Percentiles rank a stretch among this genome's conserved stretches.
These are phyloP conservation scores for Athetis lepigone DNA, from an alignment of 2,888 invertebrate genomes.

Conservation along the genomic window DNA sequence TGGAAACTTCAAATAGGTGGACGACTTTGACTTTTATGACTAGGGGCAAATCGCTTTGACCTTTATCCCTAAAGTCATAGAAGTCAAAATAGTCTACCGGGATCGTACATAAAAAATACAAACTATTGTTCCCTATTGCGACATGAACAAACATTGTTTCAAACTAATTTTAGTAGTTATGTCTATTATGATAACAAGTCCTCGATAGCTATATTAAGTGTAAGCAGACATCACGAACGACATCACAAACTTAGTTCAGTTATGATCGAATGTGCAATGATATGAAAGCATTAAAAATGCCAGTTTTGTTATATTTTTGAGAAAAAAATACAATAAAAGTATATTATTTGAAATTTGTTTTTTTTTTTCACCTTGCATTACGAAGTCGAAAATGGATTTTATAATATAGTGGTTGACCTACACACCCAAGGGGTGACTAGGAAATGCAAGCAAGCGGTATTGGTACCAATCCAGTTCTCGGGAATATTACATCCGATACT, in stretches of 20 bases:
- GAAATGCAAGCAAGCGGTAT: no score
- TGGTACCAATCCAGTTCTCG: no score
- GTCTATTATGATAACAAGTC: slow-evolving; percentile 30
- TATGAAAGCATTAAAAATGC: slow-evolving; percentile 62
- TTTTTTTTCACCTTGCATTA: slow-evolving; percentile 19
- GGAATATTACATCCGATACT: no score
- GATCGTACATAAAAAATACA: background rate
- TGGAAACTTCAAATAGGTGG: no score
- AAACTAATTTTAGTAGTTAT: slow-evolving; percentile 22
- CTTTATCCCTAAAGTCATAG: background rate
- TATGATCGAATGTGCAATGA: slow-evolving; percentile 50
- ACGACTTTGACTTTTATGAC: no score
- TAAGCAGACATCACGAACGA: slow-evolving; percentile 31
- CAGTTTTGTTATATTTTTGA: slow-evolving; percentile 67
- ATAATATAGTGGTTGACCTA: no score
- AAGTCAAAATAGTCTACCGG: background rate
- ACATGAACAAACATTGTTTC: slow-evolving; percentile 16
- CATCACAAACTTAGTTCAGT: slow-evolving; percentile 53
- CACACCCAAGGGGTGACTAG: no score
- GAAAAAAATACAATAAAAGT: slow-evolving; percentile 62
- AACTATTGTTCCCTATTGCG: no score
- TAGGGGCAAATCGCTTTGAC: background rate
- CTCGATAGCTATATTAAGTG: slow-evolving; percentile 40
- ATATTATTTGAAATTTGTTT: slow-evolving; percentile 47
- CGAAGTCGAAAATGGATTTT: no score